Conservation (phyloP, 2,888 invertebrate species). For the Atrina japonica region DNA sequence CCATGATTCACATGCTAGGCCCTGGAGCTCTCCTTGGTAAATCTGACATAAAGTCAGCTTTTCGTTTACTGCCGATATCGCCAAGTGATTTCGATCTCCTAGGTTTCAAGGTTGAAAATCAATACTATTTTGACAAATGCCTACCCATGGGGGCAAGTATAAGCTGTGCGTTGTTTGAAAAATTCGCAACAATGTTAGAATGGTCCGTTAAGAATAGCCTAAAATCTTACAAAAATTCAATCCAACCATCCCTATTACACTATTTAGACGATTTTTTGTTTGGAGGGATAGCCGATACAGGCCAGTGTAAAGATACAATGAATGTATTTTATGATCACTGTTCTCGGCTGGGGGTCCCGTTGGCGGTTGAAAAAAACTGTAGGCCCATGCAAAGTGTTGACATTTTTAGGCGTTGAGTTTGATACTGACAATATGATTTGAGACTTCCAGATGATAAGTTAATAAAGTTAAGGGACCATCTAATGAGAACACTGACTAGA, state of each 20-base stretch:
- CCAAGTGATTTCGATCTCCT: too few relatives aligned
- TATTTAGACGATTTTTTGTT: constrained; percentile 28
- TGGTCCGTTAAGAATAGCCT: too few relatives aligned
- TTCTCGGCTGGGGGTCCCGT: not conserved
- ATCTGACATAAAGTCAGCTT: too few relatives aligned
- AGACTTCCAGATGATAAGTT: not conserved
- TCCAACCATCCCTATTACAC: constrained; percentile 1
- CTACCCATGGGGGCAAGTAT: too few relatives aligned
- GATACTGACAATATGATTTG: not conserved
- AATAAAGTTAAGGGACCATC: not conserved
- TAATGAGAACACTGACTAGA: not conserved
- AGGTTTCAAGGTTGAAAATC: too few relatives aligned
- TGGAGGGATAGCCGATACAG: not conserved
- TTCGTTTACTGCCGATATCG: too few relatives aligned
- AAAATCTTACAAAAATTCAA: constrained; percentile 2
- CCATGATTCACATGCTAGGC: too few relatives aligned
- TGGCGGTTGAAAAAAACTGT: not conserved
- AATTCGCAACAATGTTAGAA: too few relatives aligned
- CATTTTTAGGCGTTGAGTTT: not conserved
- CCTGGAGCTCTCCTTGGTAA: too few relatives aligned
- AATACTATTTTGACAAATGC: too few relatives aligned
- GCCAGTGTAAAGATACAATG: not conserved
- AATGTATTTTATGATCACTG: not conserved
- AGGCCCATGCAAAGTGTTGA: not conserved
- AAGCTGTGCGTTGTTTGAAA: too few relatives aligned